These are phyloP conservation scores for Todiramphus chloris DNA, from an alignment of 2,113 vertebrate genomes.

Conservation along the genomic window DNA sequence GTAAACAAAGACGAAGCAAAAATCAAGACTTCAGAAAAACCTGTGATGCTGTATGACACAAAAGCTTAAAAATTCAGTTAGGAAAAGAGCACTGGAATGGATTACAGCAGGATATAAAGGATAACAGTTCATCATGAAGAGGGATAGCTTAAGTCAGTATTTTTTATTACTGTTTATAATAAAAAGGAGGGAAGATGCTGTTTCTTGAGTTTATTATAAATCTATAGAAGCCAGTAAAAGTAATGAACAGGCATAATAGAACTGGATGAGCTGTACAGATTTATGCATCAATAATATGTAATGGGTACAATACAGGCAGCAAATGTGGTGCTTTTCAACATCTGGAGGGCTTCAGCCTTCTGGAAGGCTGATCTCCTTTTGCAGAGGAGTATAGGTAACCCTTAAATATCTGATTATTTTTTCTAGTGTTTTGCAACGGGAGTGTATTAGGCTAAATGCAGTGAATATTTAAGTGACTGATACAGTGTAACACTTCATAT, in stretches of 20 bases:
- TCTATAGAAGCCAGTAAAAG: not conserved
- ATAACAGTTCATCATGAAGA: not conserved
- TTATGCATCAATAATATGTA: not conserved
- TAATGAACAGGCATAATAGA: not conserved
- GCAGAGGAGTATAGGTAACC: not conserved
- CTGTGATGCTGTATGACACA: constrained; percentile 4
- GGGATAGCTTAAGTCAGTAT: not conserved
- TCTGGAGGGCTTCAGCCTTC: not conserved
- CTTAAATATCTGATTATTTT: not conserved
- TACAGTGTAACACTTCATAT: not conserved
- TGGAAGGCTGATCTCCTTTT: not conserved
- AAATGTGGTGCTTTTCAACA: not conserved
- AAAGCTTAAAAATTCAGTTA: constrained; percentile 34
- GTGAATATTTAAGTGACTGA: not conserved
- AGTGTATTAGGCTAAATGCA: not conserved
- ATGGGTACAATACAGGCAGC: not conserved
- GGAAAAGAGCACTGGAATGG: not conserved
- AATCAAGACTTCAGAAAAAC: constrained; percentile 11
- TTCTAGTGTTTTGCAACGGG: not conserved
- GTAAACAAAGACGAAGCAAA: constrained; percentile 21
- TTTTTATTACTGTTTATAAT: not conserved
- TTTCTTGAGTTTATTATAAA: not conserved
- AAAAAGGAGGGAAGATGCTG: not conserved
- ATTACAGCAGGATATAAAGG: not conserved
- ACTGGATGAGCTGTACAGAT: constrained; percentile 3